Evolutionary conservation across 1,140 invertebrate genomes (phyloP).

Genomic region (Tachypleus tridentatus): DNA sequence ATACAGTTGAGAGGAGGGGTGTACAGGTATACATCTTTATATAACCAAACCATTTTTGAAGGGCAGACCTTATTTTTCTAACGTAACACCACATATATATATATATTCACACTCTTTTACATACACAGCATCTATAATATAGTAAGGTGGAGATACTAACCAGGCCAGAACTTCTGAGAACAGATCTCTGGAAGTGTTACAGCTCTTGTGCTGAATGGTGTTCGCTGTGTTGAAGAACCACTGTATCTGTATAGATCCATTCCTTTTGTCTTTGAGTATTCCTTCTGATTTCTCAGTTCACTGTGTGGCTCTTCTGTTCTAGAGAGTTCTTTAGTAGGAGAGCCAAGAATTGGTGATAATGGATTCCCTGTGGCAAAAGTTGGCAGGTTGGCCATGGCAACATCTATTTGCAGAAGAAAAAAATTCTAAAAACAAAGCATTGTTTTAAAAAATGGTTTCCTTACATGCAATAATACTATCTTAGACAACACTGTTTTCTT

Average conservation of each 20-base stretch:
- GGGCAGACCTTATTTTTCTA: constrained; percentile 6
- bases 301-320: constrained; percentile 5
- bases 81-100: background rate
- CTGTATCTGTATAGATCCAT: background rate
- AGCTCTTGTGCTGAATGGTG: constrained; percentile 55
- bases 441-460: no score
- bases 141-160: constrained; percentile 6
- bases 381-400: no score
- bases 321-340: constrained; percentile 35
- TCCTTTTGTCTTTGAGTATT: constrained; percentile 6
- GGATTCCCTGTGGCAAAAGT: no score
- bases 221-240: constrained; percentile 37
- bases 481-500: no score
- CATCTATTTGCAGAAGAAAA: no score
- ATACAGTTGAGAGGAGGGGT: no score
- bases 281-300: background rate
- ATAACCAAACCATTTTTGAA: background rate
- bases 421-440: no score
- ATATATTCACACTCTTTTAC: background rate
- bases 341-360: constrained; percentile 39
- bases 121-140: background rate
- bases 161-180: constrained; percentile 13
- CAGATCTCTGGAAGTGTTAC: constrained; percentile 61
- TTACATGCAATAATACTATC: no score
- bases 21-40: no score